These are phyloP conservation scores for Rousettus leschenaultii DNA, from an alignment of 2,113 vertebrate species.

Conservation along the genomic window DNA sequence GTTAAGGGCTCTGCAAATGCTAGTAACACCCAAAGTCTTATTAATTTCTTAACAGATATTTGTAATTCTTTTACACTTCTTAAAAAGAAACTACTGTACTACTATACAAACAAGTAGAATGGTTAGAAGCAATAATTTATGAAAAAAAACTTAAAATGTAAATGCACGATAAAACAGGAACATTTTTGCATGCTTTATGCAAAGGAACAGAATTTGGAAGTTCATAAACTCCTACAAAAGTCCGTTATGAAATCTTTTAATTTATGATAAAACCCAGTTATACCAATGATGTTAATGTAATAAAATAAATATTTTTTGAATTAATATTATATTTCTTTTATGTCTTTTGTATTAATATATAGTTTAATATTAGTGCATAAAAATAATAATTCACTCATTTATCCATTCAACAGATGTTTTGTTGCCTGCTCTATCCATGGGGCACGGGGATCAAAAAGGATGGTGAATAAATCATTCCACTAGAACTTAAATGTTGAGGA, in stretches of 20 bases:
- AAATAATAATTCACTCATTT: neutral
- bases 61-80: neutral
- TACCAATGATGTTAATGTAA: neutral
- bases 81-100: neutral
- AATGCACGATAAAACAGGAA: neutral
- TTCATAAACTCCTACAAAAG: neutral
- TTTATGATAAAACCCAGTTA: neutral
- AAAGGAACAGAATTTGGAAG: neutral
- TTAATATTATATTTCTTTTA: neutral
- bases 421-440: neutral
- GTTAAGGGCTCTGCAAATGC: neutral
- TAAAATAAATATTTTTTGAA: neutral
- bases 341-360: neutral
- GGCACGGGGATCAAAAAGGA: neutral
- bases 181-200: neutral
- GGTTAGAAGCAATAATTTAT: neutral
- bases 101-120: neutral
- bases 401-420: neutral
- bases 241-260: neutral
- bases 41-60: neutral
- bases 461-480: neutral
- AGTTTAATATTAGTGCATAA: neutral
- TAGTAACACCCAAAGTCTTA: neutral
- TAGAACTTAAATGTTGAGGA: neutral
- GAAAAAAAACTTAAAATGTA: neutral